These are phyloP conservation scores for Enteromius fasciolatus DNA, from an alignment of 2,797 vertebrate species.

Conservation along the genomic window DNA sequence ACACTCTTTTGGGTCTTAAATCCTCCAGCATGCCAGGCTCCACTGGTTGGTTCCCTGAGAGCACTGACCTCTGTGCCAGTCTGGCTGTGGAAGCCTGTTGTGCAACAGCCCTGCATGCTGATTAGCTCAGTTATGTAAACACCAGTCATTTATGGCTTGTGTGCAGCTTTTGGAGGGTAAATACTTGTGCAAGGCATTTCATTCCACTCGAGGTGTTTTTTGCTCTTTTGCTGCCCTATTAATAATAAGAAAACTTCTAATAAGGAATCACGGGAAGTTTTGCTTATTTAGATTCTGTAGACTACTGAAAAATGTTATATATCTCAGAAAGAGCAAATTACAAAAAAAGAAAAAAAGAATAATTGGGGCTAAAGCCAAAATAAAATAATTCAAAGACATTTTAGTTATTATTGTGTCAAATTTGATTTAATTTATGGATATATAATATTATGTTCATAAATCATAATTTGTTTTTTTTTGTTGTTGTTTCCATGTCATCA, in stretches of 20 bases:
- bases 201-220: conserved; percentile 15
- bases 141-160: conserved; percentile 25
- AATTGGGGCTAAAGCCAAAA: not conserved
- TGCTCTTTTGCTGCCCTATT: conserved; percentile 4
- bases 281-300: not conserved
- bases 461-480: not conserved
- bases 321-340: not conserved
- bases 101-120: conserved; percentile 46
- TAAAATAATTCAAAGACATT: not conserved
- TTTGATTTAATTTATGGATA: not conserved
- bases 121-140: conserved; percentile 58
- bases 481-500: not conserved
- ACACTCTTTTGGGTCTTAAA: not conserved
- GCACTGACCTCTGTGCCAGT: conserved; percentile 37
- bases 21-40: conserved; percentile 3
- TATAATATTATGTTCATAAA: not conserved
- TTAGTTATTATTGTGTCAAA: not conserved
- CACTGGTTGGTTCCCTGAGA: not conserved
- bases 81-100: conserved; percentile 18
- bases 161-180: conserved; percentile 22
- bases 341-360: not conserved
- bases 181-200: conserved; percentile 40
- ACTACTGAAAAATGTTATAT: not conserved
- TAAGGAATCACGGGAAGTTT: conserved; percentile 15
- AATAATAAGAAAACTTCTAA: not conserved